phyloP scores from a whole-genome alignment of 2,888 invertebrate genomes.

The Leptinotarsa haldemani region DNA sequence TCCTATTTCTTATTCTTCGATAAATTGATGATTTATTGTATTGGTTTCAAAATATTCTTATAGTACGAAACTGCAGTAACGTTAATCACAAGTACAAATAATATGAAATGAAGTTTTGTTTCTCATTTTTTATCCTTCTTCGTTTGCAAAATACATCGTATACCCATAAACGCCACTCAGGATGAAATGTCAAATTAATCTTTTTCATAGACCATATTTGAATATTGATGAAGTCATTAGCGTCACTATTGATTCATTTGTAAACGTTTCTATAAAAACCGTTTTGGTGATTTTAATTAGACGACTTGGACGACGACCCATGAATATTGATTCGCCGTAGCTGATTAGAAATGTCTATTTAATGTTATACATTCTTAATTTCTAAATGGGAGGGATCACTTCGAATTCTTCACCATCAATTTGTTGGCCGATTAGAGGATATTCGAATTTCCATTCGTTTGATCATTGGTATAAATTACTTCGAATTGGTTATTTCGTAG shows the following conservation, averaged over 20 bases:
- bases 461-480: background rate
- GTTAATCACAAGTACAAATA: no score
- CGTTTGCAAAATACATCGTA: background rate
- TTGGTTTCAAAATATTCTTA: no score
- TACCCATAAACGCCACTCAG: background rate
- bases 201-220: constrained; percentile 15
- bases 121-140: no score
- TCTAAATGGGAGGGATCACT: constrained; percentile 13
- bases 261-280: constrained; percentile 3
- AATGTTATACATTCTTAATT: constrained; percentile 24
- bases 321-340: constrained; percentile 23
- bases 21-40: no score
- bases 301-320: constrained; percentile 7
- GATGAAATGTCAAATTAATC: constrained; percentile 3
- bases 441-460: background rate
- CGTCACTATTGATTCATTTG: constrained; percentile 17
- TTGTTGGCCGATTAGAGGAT: constrained; percentile 26
- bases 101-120: no score
- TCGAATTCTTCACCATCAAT: constrained; percentile 21
- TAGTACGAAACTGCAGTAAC: no score
- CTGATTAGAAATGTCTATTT: constrained; percentile 18
- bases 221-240: constrained; percentile 27
- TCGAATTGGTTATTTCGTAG: background rate
- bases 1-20: no score
- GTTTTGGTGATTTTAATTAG: constrained; percentile 27